Evolutionary conservation across 2,113 vertebrate genomes (phyloP), one percentile per base, ranked within the genome.

Genomic region (Trichomycterus rosablanca): DNA sequence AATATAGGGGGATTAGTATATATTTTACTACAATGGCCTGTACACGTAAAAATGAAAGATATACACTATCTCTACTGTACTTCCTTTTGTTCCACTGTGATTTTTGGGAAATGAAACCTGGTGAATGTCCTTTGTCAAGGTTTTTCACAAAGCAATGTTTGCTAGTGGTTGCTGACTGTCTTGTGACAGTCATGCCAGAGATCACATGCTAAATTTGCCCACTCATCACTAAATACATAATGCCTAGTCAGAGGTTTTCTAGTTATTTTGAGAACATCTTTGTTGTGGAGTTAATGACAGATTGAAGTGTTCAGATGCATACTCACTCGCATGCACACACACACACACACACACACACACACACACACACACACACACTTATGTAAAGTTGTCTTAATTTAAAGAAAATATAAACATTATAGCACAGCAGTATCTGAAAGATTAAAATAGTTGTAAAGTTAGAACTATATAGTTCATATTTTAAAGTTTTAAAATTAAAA

Each of bases 141-240:
- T 12, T 37, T 12, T 37, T 46, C 23, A 15, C 1, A 37, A 3
- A 39, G 12, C 14, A 12, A 20, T 19, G n/a, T 14, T 24, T 18
- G 32, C 42, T 20, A 42, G 51, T 5, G 48, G 48, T 52, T 54
- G 51, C 32, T 70, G 63, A 14, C 43, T 52, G 67, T 62, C 73
- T 66, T 66, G 68, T 71, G 67, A 71, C 62, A 42, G 11, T 52
- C 26, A 46, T 64, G 40, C 39, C 39, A 18, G 20, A 14, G 46
- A 32, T 14, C 56, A 71, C 48, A 49, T 71, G 62, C 28, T 63
- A 8, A 48, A 8, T 28, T 58, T 58, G 55, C 18, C 22, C 24
- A 5, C 23, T 54, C n/a, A 59, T 37, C 22, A 32, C 23, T 14
- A 52, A 49, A 39, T 23, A 22, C 28, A 28, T 34, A 20, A 4